Evolutionary conservation across 2,113 vertebrate species (phyloP).

Genomic region (Pomatostomus ruficeps): DNA sequence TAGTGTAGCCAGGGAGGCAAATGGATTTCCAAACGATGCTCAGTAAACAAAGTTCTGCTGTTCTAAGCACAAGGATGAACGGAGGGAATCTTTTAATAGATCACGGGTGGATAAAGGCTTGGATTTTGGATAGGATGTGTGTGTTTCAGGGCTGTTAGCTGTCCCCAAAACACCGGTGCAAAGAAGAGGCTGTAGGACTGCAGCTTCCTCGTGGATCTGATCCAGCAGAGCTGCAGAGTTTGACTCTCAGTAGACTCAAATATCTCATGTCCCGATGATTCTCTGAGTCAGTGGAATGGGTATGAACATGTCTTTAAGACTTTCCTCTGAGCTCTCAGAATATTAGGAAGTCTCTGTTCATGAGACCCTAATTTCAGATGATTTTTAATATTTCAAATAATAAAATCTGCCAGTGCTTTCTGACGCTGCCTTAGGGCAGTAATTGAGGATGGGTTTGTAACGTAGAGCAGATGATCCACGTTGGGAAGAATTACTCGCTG

Average conservation of each 20-base stretch:
- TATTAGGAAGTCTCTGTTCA: neutral
- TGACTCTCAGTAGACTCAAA: neutral
- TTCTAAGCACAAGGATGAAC: neutral
- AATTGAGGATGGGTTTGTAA: neutral
- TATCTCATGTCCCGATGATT: neutral
- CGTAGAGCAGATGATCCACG: neutral
- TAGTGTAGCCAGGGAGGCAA: neutral
- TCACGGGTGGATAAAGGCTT: neutral
- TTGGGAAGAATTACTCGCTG: neutral
- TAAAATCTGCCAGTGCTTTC: neutral
- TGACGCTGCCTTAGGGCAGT: neutral
- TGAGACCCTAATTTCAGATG: neutral
- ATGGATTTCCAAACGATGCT: neutral
- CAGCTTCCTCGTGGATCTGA: neutral
- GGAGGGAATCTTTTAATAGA: neutral
- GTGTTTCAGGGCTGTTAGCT: neutral
- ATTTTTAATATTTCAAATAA: neutral
- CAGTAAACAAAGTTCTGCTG: neutral
- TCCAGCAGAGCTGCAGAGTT: neutral
- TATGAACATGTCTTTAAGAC: neutral
- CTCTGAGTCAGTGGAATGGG: neutral
- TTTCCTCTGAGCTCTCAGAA: neutral
- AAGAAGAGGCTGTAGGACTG: neutral
- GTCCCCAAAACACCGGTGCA: neutral
- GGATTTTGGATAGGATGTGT: neutral